Base-by-base conservation (phyloP, 2,113 vertebrate genomes). In the Paraplagusia blochii region DNA sequence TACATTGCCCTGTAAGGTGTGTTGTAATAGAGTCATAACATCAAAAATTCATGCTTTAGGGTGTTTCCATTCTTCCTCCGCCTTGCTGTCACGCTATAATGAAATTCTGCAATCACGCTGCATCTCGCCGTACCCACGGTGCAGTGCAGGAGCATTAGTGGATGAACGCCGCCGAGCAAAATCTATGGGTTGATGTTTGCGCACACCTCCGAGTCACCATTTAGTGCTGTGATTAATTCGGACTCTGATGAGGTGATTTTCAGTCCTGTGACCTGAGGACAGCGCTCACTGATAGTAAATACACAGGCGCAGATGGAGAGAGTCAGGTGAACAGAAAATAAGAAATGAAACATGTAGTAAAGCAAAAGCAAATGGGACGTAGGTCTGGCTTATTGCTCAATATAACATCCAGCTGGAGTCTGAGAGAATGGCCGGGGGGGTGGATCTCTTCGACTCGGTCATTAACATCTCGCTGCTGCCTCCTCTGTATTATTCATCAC, bases 211-310 rank as follows among this genome's bases (percentile, higher is more conserved):
- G 10, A 67, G 74, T 58, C 59, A 68, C 66, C 42, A 57, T 63
- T 75, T 64, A 78, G 67, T 29, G 8, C 49, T 44, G 47, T 76
- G 74, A 81, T 82, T 76, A 69, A 84, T 78, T 55, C 46, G 22
- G 34, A 57, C 52, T 66, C 29, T 13, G 45, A 5, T 47, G 61
- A 62, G 66, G 46, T 0, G 7, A 70, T 67, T 72, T 66, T 53
- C 19, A 48, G 36, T 71, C 18, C 55, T 56, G 38, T 46, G 57
- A 55, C 29, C 40, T 44, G 18, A 69, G 49, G 57, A 51, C 36
- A 18, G 16, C 4, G 11, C 61, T 39, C 46, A 34, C 12, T 15
- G 29, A 36, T 19, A 36, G 53, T 66, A 68, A 74, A 80, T n/a
- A 61, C 16, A 3, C 16, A 53, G 55, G 15, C 34, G 13, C 49